Evolutionary conservation across 1,140 invertebrate genomes (phyloP).

Genomic region (Tetranychus cinnabarinus): DNA sequence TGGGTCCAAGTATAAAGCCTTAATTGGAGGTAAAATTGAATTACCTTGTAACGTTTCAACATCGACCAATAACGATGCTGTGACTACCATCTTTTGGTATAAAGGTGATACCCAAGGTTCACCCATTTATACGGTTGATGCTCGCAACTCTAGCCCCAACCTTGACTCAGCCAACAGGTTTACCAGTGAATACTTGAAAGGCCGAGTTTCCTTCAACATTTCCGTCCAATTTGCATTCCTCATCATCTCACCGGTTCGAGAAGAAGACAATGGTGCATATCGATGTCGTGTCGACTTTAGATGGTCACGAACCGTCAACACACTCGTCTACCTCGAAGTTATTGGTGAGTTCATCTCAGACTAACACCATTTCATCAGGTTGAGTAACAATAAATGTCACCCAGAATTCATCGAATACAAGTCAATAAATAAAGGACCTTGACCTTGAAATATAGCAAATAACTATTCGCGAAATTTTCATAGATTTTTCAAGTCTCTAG

Average conservation of each 20-base stretch:
- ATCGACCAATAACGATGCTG: conserved; percentile 43
- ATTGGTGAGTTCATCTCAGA: conserved; percentile 40
- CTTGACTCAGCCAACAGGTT: conserved; percentile 13
- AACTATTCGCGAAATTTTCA: too few relatives aligned
- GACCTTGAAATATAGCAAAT: too few relatives aligned
- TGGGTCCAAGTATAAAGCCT: not conserved
- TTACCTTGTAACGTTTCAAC: conserved; percentile 58
- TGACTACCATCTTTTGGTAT: conserved; percentile 77
- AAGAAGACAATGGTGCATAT: conserved; percentile 47
- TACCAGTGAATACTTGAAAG: conserved; percentile 1
- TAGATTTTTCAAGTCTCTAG: too few relatives aligned
- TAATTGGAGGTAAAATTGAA: not conserved
- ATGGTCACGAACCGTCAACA: conserved; percentile 59
- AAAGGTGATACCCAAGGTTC: conserved; percentile 31
- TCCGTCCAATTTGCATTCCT: not conserved
- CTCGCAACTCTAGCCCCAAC: conserved; percentile 7
- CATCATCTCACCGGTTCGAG: conserved; percentile 20
- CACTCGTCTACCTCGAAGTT: conserved; percentile 56
- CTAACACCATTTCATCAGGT: too few relatives aligned
- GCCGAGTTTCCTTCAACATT: not conserved
- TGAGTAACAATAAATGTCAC: too few relatives aligned
- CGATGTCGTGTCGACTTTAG: conserved; percentile 69
- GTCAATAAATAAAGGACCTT: too few relatives aligned
- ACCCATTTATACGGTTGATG: conserved; percentile 15
- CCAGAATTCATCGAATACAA: too few relatives aligned